A percentile compares a stretch with the other conserved stretches of the same genome.
Conservation (phyloP, 2,888 invertebrate species). For the Rosalia funebris region DNA sequence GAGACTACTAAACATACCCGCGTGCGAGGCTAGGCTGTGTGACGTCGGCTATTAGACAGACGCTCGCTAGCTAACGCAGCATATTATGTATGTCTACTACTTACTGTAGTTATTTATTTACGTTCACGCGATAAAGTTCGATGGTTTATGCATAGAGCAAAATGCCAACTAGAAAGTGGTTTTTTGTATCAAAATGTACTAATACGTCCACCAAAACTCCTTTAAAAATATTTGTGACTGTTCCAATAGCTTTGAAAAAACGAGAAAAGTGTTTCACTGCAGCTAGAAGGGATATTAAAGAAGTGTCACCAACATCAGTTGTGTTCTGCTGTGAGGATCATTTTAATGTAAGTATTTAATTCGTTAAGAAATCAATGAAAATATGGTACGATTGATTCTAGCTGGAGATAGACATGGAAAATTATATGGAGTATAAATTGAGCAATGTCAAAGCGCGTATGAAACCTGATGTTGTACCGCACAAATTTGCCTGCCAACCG, state of each 20-base stretch:
- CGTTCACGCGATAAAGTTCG: too few species aligned
- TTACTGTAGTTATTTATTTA: too few species aligned
- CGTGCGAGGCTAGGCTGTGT: too few species aligned
- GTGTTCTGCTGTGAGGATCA: background rate
- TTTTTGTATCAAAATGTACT: background rate
- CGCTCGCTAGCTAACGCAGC: too few species aligned
- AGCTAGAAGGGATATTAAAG: background rate
- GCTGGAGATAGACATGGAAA: background rate
- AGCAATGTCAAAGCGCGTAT: slow-evolving; percentile 12
- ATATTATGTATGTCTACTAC: too few species aligned
- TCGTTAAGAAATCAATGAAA: background rate
- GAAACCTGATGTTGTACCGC: slow-evolving; percentile 12
- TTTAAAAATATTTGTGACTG: background rate
- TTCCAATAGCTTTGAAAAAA: too few species aligned
- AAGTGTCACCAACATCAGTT: background rate
- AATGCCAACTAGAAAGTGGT: too few species aligned
- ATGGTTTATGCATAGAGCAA: too few species aligned
- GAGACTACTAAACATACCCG: too few species aligned
- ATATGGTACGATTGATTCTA: background rate
- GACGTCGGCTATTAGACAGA: too few species aligned
- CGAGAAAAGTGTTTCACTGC: background rate
- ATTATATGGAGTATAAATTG: slow-evolving; percentile 1
- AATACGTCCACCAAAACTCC: background rate
- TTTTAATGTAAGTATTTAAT: background rate
- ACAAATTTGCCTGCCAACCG: slow-evolving; percentile 7